These are phyloP conservation scores for Xestia xanthographa DNA, from an alignment of 2,888 invertebrate species.

Conservation along the genomic window DNA sequence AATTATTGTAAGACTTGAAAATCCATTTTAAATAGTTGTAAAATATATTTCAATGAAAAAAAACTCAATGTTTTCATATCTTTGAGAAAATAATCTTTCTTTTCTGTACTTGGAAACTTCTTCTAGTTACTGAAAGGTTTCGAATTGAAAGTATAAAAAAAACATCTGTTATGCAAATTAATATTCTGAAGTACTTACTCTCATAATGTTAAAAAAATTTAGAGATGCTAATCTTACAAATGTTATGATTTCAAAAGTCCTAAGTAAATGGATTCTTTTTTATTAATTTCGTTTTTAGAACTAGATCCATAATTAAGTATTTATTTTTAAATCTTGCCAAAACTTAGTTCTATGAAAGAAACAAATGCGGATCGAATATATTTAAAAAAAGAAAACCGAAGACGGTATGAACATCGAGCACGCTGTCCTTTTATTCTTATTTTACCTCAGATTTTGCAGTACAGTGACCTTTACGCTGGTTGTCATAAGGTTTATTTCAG, in stretches of 20 bases:
- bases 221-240: neutral
- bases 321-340: neutral
- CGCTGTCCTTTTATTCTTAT: neutral
- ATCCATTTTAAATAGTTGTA: neutral
- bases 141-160: neutral
- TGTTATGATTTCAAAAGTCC: neutral
- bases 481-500: neutral
- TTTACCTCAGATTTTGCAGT: neutral
- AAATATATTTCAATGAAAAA: neutral
- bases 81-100: neutral
- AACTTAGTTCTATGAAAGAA: neutral
- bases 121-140: constrained; percentile 3
- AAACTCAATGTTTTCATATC: neutral
- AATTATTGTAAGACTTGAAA: neutral
- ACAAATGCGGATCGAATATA: neutral
- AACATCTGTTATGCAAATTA: constrained; percentile 3
- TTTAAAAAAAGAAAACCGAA: neutral
- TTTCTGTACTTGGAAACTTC: constrained; percentile 11
- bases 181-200: neutral
- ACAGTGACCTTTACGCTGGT: neutral
- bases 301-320: neutral
- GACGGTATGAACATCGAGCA: neutral
- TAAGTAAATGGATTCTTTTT: neutral
- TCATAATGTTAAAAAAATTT: neutral
- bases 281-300: neutral